Conservation (phyloP, 2,888 invertebrate species). For the Agrochola lota region DNA sequence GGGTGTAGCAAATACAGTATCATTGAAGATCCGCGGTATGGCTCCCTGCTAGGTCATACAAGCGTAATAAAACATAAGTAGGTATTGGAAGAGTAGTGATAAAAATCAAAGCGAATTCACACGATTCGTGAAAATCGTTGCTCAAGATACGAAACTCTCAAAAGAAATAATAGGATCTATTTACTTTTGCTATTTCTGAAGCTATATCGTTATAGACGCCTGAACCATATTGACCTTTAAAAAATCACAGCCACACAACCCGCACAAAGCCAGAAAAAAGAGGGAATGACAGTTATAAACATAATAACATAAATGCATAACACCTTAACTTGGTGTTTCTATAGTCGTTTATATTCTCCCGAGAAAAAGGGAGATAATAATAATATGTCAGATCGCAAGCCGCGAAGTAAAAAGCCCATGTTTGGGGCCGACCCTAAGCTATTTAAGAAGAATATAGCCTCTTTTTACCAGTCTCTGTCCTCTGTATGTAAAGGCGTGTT, state of each 20-base stretch:
- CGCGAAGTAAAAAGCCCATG: constrained; percentile 49
- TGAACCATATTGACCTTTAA: background rate
- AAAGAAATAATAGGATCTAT: background rate
- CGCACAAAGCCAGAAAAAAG: constrained; percentile 35
- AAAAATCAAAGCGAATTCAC: background rate
- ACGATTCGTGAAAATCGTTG: background rate
- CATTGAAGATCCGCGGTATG: background rate
- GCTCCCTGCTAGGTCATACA: background rate
- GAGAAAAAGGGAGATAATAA: constrained; percentile 55
- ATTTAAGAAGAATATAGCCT: constrained; percentile 55
- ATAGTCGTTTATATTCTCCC: constrained; percentile 39
- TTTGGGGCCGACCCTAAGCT: constrained; percentile 57
- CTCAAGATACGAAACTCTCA: background rate
- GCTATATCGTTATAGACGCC: background rate
- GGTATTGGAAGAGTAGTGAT: background rate
- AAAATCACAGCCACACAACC: constrained; percentile 3
- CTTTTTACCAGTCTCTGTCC: constrained; percentile 47
- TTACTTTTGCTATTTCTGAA: background rate
- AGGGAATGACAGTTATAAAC: constrained; percentile 29
- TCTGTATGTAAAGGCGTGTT: constrained; percentile 47
- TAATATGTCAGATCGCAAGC: constrained; percentile 55
- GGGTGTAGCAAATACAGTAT: background rate
- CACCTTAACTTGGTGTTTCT: constrained; percentile 43
- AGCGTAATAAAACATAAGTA: background rate
- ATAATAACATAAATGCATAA: constrained; percentile 54